Evolutionary conservation across 2,113 vertebrate species (phyloP), one percentile per base, ranked within the genome.

Genomic region (Chloroceryle aenea): DNA sequence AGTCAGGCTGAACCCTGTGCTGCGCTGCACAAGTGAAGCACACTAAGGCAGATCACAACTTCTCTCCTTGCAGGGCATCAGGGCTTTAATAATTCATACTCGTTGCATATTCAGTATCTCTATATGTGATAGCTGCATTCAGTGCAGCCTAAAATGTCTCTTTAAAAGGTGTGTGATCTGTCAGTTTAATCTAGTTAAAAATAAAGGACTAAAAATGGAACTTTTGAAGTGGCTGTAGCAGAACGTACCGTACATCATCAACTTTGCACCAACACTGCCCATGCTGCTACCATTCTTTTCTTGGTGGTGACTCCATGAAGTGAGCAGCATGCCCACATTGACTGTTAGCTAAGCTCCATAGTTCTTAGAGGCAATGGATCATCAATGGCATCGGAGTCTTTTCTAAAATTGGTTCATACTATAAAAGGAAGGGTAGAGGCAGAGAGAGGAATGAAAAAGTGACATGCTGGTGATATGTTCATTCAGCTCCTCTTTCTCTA

Each of bases 401-500:
- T 68, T 82, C 91, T 91, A 94, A 96, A 95, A 92, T 91, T 89
- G 91, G 73, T 82, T 73, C 81, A 79, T 73, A 79, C 87, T 96
- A 96, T 96, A 94, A 91, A 93, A 91, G 77, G 85, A 92, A 94
- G 77, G 66, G 73, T 48, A 6, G 6, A 72, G 43, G 71, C 62
- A 94, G 77, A 68, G 68, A 75, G 66, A 85, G 73, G 77, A 89
- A 94, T 72, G 69, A 90, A 81, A 52, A 89, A 89, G 38, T 85
- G 93, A 91, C 69, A 85, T 82, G 40, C 29, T 42, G 66, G 27
- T 95, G 87, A 93, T 53, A 42, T 7, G 20, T 89, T 96, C 91
- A 89, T 95, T 96, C 94, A 97, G 62, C 61, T 92, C 53, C 48
- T 89, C 87, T 94, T 94, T 78, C 53, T 82, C 48, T 91, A 73